phyloP scores from a whole-genome alignment of 2,797 vertebrate species.

The Cyprinodon diabolis region DNA sequence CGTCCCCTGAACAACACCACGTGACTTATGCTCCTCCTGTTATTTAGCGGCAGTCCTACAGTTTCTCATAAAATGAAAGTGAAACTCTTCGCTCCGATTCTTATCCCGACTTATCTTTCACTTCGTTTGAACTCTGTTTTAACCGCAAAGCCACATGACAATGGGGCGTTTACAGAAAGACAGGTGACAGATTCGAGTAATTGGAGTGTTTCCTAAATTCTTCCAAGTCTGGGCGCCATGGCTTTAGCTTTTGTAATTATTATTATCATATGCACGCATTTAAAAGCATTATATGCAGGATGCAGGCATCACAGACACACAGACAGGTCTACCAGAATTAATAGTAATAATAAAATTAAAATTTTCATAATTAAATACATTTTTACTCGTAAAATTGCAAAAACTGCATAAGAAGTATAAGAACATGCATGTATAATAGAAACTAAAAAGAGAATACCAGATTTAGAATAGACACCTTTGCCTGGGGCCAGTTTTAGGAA shows the following conservation, averaged over 20 bases:
- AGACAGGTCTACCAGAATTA: background rate
- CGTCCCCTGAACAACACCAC: no score
- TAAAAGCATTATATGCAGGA: background rate
- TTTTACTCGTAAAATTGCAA: background rate
- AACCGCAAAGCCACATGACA: slow-evolving; percentile 47
- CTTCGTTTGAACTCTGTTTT: slow-evolving; percentile 1
- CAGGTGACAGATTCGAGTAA: slow-evolving; percentile 32
- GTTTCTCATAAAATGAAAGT: slow-evolving; percentile 52
- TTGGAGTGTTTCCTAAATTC: background rate
- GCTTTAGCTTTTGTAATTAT: background rate
- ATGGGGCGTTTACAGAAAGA: slow-evolving; percentile 47
- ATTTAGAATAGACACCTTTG: background rate
- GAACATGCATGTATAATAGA: background rate
- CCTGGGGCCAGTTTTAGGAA: background rate
- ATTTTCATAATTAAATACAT: background rate
- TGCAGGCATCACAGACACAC: background rate
- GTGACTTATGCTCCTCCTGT: background rate
- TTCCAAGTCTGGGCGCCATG: background rate
- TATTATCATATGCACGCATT: no score
- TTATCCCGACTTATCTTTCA: background rate
- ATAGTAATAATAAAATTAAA: no score
- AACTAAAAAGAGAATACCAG: background rate
- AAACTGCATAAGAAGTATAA: background rate
- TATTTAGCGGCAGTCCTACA: rapidly evolving
- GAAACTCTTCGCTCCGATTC: slow-evolving; percentile 24